Evolutionary conservation across 2,797 vertebrate species (phyloP), one percentile per base, ranked within the genome.

Genomic region (Phataginus tricuspis): DNA sequence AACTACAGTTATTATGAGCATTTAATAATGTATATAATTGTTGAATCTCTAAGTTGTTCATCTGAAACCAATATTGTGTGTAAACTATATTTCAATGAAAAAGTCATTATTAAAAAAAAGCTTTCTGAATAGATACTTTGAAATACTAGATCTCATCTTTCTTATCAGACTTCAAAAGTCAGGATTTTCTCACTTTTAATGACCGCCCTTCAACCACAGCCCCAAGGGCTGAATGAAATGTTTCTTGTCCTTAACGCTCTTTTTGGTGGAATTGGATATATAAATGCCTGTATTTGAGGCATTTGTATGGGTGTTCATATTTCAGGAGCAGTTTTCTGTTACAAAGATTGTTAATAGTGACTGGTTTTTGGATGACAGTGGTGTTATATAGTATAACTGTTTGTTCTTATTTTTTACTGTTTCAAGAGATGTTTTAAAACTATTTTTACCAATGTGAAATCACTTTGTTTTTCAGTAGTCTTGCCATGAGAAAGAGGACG

Each of bases 401-500:
- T 88, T 91, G 10, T 59, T 94, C 90, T 94, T 89, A 80, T 86
- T 96, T 97, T 80, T 11, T 42, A 53, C 7, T 83, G 39, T 90
- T 94, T 95, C 31, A 91, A 72, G 29, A 57, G 64, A 11, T 96
- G 4, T 87, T 96, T 94, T 55, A 87, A 31, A 92, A 79, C 68
- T 94, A 2, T 85, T 87, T 79, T 57, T 97, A 97, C 96, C 66
- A 63, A 11, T 93, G 19, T 88, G 51, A 89, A 96, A 88, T 57
- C 7, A 84, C 80, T 96, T 97, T 97, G 91, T 90, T 97, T 98
- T 97, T 95, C 97, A 99, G 98, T 97, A 96, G 98, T 90, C 95
- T 97, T 98, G 98, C 98, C 98, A 98, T 98, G 98, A 98, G 98
- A 98, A 98, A 96, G 96, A 98, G 98, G 97, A 98, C 97, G 97